Conservation (phyloP, 2,888 invertebrate species). For the Himalopsyche anomala region DNA sequence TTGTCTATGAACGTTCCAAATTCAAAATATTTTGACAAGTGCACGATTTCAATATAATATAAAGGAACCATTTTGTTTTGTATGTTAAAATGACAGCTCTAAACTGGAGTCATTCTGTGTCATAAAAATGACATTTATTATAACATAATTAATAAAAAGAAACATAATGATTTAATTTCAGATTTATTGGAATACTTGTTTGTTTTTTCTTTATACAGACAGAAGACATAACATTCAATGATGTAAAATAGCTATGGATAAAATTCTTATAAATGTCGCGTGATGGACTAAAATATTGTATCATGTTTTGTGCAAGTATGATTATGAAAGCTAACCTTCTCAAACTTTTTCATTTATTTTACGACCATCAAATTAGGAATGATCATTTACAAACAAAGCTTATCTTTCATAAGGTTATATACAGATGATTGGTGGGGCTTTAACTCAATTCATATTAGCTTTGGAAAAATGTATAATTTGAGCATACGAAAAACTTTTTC, state of each 20-base stretch:
- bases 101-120: background rate
- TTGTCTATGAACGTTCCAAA: no score
- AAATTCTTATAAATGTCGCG: conserved; percentile 52
- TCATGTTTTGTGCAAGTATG: conserved; percentile 59
- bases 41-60: no score
- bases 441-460: no score
- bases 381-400: no score
- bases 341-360: conserved; percentile 1
- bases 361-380: no score
- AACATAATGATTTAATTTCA: background rate
- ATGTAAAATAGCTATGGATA: conserved; percentile 24
- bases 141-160: background rate
- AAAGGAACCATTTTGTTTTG: no score
- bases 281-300: conserved; percentile 57
- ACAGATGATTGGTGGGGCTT: no score
- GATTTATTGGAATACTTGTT: background rate
- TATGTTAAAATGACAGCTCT: no score
- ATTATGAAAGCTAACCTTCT: conserved; percentile 49
- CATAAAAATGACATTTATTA: background rate
- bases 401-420: no score
- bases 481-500: no score
- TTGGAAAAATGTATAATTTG: no score
- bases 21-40: no score
- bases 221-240: background rate
- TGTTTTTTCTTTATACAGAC: background rate